These are phyloP conservation scores for Rhagonycha fulva DNA, from an alignment of 2,888 invertebrate genomes.

Conservation along the genomic window DNA sequence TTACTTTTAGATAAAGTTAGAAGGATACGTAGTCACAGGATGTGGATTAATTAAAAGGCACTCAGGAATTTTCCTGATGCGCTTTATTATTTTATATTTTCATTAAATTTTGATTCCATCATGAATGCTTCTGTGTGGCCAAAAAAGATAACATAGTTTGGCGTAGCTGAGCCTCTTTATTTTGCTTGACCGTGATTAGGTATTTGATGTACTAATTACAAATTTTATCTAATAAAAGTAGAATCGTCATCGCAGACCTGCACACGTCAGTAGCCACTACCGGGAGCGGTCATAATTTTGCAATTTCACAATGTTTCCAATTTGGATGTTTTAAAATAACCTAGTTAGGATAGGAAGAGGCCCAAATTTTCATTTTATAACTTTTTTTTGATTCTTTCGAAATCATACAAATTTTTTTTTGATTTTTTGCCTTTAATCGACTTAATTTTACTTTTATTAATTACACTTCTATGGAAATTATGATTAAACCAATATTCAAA, in stretches of 20 bases:
- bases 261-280: background rate
- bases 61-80: background rate
- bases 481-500: no score
- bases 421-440: no score
- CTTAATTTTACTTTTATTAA: no score
- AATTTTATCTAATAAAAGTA: background rate
- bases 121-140: background rate
- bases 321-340: background rate
- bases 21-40: background rate
- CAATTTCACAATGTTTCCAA: background rate
- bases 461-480: no score
- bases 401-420: no score
- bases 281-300: background rate
- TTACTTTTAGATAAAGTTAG: background rate
- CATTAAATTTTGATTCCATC: background rate
- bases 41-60: background rate
- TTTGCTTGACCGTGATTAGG: background rate
- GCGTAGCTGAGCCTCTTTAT: background rate
- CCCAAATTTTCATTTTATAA: no score
- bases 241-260: background rate
- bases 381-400: no score
- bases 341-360: no score
- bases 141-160: background rate
- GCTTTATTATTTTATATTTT: background rate
- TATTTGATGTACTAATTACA: background rate